Conservation (phyloP, 37 sponge, comb jelly and placozoan species). For the Corticium candelabrum region DNA sequence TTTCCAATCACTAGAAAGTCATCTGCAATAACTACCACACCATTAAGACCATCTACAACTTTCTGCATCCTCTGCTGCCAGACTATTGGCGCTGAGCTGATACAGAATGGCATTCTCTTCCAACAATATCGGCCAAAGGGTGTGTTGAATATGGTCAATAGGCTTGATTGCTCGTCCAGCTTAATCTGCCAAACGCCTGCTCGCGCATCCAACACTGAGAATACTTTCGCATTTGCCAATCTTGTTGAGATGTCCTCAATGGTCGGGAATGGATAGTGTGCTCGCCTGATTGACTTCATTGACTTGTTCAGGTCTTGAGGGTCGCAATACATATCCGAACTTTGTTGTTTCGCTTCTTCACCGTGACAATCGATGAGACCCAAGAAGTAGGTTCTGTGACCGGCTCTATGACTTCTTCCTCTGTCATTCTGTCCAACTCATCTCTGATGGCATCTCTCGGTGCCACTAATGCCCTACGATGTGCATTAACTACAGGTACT, state of each 20-base stretch:
- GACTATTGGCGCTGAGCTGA: no score
- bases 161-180: slow-evolving; percentile 27
- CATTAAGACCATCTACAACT: no score
- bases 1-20: slow-evolving; percentile 21
- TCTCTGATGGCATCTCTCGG: no score
- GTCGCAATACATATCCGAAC: slow-evolving; percentile 39
- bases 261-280: slow-evolving; percentile 45
- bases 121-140: slow-evolving; percentile 31
- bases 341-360: no score
- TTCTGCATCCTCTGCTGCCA: no score
- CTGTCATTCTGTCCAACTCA: no score
- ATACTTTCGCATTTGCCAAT: slow-evolving; percentile 27
- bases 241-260: slow-evolving; percentile 44
- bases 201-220: slow-evolving; percentile 37
- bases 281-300: slow-evolving; percentile 17
- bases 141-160: slow-evolving; percentile 42
- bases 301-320: slow-evolving; percentile 43
- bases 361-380: no score
- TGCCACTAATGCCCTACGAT: no score
- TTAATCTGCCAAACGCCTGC: slow-evolving; percentile 45
- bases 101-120: no score
- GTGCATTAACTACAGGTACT: no score
- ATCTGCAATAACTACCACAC: slow-evolving; percentile 25
- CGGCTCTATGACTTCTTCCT: no score
- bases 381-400: no score